Conservation (phyloP, 2,797 vertebrate species). For the Bradypus variegatus region DNA sequence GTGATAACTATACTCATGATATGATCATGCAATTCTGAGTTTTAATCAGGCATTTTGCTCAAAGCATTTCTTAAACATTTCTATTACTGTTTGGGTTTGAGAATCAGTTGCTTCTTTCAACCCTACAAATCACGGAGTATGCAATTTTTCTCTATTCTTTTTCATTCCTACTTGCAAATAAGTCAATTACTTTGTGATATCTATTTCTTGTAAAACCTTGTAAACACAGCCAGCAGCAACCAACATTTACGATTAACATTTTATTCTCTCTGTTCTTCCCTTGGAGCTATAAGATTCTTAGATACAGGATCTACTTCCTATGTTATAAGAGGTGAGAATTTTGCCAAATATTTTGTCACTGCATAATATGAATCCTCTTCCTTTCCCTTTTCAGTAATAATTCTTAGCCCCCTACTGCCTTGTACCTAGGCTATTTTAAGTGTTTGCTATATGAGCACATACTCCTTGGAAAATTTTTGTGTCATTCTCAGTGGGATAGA, state of each 20-base stretch:
- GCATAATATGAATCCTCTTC: not conserved
- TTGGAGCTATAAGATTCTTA: not conserved
- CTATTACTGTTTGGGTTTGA: not conserved
- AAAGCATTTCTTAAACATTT: not conserved
- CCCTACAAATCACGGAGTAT: not conserved
- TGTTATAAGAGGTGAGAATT: not conserved
- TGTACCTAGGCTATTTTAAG: not conserved
- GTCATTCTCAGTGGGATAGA: not conserved
- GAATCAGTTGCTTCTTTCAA: conserved; percentile 9
- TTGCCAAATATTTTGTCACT: conserved; percentile 7
- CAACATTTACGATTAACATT: not conserved
- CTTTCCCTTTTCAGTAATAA: not conserved
- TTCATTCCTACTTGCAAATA: not conserved
- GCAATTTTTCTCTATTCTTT: not conserved
- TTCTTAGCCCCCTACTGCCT: not conserved
- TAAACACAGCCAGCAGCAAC: not conserved
- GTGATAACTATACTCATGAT: not conserved
- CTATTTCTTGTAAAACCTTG: not conserved
- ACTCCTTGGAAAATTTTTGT: not conserved
- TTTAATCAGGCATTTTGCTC: not conserved
- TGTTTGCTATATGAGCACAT: not conserved
- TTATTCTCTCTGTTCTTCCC: not conserved
- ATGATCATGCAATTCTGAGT: not conserved
- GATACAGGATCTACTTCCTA: not conserved
- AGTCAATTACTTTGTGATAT: not conserved